These are phyloP conservation scores for Florisuga fusca DNA, from an alignment of 2,797 vertebrate genomes.

Conservation along the genomic window DNA sequence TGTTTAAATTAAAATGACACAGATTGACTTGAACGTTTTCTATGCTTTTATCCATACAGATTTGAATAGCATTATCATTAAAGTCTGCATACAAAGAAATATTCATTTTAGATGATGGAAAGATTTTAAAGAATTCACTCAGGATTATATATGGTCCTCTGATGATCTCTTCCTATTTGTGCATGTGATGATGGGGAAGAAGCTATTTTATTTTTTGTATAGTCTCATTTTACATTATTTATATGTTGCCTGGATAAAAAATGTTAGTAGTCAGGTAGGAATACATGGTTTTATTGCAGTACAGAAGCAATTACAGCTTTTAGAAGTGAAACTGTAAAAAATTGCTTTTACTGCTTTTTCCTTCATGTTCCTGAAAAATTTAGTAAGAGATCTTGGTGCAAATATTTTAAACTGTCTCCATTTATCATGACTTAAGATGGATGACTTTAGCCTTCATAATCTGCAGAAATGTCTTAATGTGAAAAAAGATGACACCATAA, in stretches of 20 bases:
- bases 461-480: not conserved
- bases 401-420: not conserved
- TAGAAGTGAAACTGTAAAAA: not conserved
- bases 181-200: not conserved
- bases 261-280: not conserved
- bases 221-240: not conserved
- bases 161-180: not conserved
- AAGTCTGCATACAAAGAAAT: not conserved
- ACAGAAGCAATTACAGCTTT: not conserved
- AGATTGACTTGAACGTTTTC: not conserved
- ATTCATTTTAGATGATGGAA: not conserved
- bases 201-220: not conserved
- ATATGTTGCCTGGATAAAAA: not conserved
- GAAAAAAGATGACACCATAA: not conserved
- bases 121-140: not conserved
- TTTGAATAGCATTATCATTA: not conserved
- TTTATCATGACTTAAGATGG: not conserved
- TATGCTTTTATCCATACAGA: accelerated
- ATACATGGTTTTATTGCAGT: not conserved
- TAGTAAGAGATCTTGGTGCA: not conserved
- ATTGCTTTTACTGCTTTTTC: not conserved
- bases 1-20: not conserved
- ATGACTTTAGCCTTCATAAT: not conserved
- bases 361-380: not conserved
- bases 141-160: not conserved